Base-by-base conservation (phyloP, 2,113 vertebrate genomes). In the Crypturellus undulatus region DNA sequence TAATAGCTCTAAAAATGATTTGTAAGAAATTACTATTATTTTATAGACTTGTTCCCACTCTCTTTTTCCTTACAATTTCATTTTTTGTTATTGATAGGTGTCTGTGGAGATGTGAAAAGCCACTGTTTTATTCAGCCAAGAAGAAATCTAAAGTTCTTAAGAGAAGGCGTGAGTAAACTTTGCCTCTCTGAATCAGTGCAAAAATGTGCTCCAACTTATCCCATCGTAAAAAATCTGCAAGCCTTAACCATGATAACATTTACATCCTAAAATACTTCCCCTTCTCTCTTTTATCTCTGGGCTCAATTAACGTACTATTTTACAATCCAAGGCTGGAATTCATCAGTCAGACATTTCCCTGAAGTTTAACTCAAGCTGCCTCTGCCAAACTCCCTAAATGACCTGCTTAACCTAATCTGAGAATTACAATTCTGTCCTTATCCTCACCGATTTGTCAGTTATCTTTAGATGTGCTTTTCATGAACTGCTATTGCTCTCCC, bases 41-140 rank as follows among this genome's bases (percentile, higher is more conserved):
- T 73, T 40, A 59, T 52, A 68, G 16, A 3, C 76, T 90, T 91
- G 51, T 19, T 92, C 7, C 26, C 49, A 12, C 10, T 88, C 69
- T 82, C 26, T 77, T 73, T 83, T 60, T 80, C 13, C 51, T 75
- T 49, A 82, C 21, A 64, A 2, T 77, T 69, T 69, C 62, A 75
- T 32, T 54, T 2, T 78, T 56, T 96, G 65, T 54, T 76, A 17
- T 38, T 89, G 84, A 24, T 78, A 98, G 98, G 90, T 97, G 71
- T 69, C 6, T 94, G 32, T 98, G 98, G 98, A 98, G 97, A 88
- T 97, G 98, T 79, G 95, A 98, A 68, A 98, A 96, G 58, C 97
- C 97, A 3, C 83, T 98, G 51, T 98, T 97, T 60, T 96, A 97
- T 76, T 97, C 97, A 20, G 60, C 49, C 42, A 65, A 93, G 1